Evolutionary conservation across 1,140 invertebrate species (phyloP), one percentile per base, ranked within the genome.

Genomic region (Acromyrmex charruanus): DNA sequence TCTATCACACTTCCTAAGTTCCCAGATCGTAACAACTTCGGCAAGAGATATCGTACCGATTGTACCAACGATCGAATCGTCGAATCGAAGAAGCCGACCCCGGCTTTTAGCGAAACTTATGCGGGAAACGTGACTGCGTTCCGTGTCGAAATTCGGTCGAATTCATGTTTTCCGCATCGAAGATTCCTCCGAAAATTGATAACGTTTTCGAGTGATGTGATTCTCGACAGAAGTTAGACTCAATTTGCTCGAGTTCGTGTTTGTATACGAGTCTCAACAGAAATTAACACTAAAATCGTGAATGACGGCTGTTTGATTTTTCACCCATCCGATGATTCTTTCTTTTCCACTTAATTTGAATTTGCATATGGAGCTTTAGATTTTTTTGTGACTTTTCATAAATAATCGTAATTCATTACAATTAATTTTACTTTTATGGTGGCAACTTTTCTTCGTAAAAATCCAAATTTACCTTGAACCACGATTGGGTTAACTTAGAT

Each of bases 111-210:
- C 18, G 18, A 55, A 55, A 84, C 69, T 84, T 84, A 75, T 31
- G 69, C 80, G 69, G 58, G 39, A 28, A 61, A 84, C 69, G 80
- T 84, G 80, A 84, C 80, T 82, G 55, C 55, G 39, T 16, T 14
- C 35, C 51, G 21, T 28, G 35, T 44, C 53, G 25, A 61, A 74
- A 82, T 53, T 72, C 80, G 39, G 49, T 84, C 69, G 71, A 71
- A 71, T 69, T 69, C 49, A 28, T 80, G 77, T 82, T 72, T 53
- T 61, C 69, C 12, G 25, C 66, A 16, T 28, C 16, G 35, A 28
- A 39, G 55, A 59, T 44, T 28, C 7, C 39, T 9, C 16, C 35
- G 39, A 74, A 84, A 84, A 75, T 84, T 74, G 72, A 84, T 63
- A 75, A 53, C 80, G 55, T 25, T 59, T 44, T 21, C 25, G 69